Evolutionary conservation across 2,797 vertebrate genomes (phyloP), one percentile per base, ranked within the genome.

Genomic region (Acipenser oxyrinchus): DNA sequence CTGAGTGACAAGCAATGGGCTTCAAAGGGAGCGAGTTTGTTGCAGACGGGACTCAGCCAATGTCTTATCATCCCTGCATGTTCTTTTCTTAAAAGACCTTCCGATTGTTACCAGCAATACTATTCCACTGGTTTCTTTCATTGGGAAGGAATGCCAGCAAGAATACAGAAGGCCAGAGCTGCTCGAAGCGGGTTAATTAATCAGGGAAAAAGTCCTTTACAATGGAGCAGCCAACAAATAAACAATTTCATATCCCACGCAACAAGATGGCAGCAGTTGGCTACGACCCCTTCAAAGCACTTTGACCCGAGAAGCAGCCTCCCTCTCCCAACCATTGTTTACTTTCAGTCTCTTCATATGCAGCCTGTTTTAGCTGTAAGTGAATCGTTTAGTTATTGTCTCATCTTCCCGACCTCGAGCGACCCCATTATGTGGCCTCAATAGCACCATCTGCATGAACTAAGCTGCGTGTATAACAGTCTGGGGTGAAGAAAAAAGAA

Each of bases 361-460:
- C 83, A 84, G 81, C 73, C 82, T 86, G 83, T 80, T 64, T 66
- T 57, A 64, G 73, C 65, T 58, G 70, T 63, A 72, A 71, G 76
- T 82, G 78, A 86, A 87, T 84, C 79, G 81, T 84, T 79, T 85
- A 78, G 81, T 89, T 87, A 88, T 90, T 90, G 90, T 90, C 88
- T 88, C 83, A 81, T 88, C 83, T 75, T 82, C 76, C 77, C 85
- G 85, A 90, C 88, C 88, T 79, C 57, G 76, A 78, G 81, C 82
- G 85, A 87, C 88, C 89, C 86, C 84, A 84, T 88, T 88, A 85
- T 86, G 81, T 80, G 81, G 73, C 72, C 86, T 89, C 83, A 89
- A 88, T 88, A 85, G 86, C 85, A 81, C 90, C 89, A 91, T 91
- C 90, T 90, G 89, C 87, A 91, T 86, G 84, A 87, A 79, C 87